Evolutionary conservation across 1,140 invertebrate genomes (phyloP).

Genomic region (Papilio glaucus): DNA sequence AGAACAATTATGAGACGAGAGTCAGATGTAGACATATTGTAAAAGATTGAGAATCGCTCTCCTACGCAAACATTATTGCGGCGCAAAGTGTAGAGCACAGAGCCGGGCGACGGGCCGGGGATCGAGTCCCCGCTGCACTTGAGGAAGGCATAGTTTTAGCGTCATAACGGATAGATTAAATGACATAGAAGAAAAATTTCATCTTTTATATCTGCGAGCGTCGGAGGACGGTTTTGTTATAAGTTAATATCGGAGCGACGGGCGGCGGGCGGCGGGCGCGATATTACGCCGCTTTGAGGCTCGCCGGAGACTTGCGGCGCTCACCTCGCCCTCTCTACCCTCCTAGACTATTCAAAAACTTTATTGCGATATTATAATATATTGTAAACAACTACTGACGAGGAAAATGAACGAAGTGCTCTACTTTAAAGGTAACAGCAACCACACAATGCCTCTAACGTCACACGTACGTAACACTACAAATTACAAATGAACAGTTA

Average conservation of each 20-base stretch:
- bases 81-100: neutral
- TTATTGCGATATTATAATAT: slow-evolving; percentile 15
- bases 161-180: slow-evolving; percentile 25
- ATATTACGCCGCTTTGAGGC: neutral
- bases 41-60: too few relatives aligned
- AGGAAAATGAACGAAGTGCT: neutral
- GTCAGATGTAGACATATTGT: too few relatives aligned
- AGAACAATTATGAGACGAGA: too few relatives aligned
- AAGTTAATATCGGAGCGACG: slow-evolving; percentile 1
- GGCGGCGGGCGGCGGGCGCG: neutral
- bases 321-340: neutral
- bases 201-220: slow-evolving; percentile 10
- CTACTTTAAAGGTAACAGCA: neutral
- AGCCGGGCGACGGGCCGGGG: neutral
- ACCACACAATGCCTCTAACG: neutral
- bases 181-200: slow-evolving; percentile 20
- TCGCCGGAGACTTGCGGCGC: neutral
- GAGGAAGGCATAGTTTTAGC: neutral
- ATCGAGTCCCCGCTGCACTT: neutral
- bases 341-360: neutral
- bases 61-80: too few relatives aligned
- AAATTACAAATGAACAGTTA: too few relatives aligned
- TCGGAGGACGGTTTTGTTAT: slow-evolving; percentile 13
- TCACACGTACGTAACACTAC: too few relatives aligned
- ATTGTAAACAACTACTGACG: neutral